Evolutionary conservation across 2,113 vertebrate genomes (phyloP).

Genomic region (Rhineura floridana): DNA sequence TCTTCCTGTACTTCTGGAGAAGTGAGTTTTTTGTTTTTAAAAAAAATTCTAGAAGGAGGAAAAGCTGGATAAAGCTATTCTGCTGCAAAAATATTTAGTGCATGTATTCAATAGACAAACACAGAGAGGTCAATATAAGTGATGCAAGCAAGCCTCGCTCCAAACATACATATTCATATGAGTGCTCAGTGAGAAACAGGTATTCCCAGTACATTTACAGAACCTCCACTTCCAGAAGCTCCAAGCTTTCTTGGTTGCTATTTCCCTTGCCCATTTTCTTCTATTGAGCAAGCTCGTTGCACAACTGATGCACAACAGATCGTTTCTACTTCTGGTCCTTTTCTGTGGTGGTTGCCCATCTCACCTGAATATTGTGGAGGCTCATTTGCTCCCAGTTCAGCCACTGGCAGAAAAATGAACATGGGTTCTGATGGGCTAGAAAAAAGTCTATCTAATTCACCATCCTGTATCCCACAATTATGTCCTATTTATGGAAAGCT

Average conservation of each 20-base stretch:
- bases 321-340: neutral
- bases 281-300: neutral
- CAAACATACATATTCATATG: no score
- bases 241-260: neutral
- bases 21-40: no score
- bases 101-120: neutral
- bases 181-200: neutral
- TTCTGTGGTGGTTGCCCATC: neutral
- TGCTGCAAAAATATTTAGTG: neutral
- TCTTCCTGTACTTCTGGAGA: no score
- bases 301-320: neutral
- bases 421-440: neutral
- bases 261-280: neutral
- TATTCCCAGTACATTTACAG: neutral
- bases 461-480: neutral
- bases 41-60: no score
- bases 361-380: neutral
- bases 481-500: no score
- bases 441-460: neutral
- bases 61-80: neutral
- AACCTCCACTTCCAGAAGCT: neutral
- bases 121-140: neutral
- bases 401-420: neutral
- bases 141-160: neutral
- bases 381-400: neutral